Evolutionary conservation across 1,140 invertebrate genomes (phyloP), one percentile per base, ranked within the genome.

Genomic region (Zophobas morio): DNA sequence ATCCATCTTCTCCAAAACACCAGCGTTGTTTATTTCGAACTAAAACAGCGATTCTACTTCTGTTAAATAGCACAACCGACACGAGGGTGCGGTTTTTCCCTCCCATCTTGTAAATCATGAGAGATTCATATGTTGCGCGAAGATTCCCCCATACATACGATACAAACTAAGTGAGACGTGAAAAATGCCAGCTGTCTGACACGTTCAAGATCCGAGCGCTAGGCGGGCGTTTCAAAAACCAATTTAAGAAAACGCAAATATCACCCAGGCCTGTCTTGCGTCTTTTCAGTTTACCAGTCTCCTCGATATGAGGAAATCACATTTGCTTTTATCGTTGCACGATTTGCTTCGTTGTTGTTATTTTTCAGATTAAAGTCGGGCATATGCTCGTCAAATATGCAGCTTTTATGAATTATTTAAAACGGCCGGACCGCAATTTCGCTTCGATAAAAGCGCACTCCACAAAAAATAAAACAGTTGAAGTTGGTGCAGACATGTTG

Each of bases 131-230:
- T 70, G 72, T 74, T 74, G 60, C 57, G 71, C 72, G 46, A 72
- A 57, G 46, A 49, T 56, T 63, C 77, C 35, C 46, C 47, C 32
- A 5, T 20, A 32, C 32, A 37, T n/a, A 42, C 37, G 76, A 75
- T 78, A 63, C 77, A 74, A 75, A 74, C 76, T 78, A 78, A 78
- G 75, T 80, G 77, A 76, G 74, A 78, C 75, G 74, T 78, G 77
- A 80, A 76, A 78, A 80, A 76, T 76, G 70, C 71, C 79, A 78
- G 74, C 76, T 74, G 76, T 76, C 79, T 75, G 34, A 70, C 76
- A 74, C 54, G 33, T 71, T 51, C 42, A 46, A 70, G 57, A 42
- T 46, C 66, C 34, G 53, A 47, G 70, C 46, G 57, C 60, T 35
- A 70, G 49, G 70, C 75, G 70, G 54, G 76, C 74, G 63, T 79